phyloP scores from a whole-genome alignment of 1,140 invertebrate genomes.

The Tetramorium alpestre region DNA sequence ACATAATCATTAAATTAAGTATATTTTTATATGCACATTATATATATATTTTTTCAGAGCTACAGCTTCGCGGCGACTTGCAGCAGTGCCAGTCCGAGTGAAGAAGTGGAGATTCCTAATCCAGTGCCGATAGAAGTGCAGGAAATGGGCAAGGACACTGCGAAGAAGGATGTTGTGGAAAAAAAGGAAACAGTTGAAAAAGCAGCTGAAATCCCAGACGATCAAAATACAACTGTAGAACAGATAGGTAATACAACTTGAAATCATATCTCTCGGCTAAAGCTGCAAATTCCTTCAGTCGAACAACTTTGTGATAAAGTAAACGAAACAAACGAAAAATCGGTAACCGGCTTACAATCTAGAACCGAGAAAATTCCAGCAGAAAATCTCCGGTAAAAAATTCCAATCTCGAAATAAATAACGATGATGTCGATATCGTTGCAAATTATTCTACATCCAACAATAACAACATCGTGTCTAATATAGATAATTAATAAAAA shows the following conservation, averaged over 20 bases:
- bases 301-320: neutral
- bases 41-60: constrained; percentile 69
- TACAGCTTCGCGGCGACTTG: constrained; percentile 78
- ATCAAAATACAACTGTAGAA: constrained; percentile 22
- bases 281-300: neutral
- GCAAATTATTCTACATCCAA: neutral
- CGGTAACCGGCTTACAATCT: neutral
- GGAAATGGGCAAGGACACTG: constrained; percentile 16
- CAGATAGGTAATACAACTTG: constrained; percentile 17
- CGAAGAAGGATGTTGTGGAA: neutral
- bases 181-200: neutral
- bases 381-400: constrained; percentile 25
- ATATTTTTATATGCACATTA: neutral
- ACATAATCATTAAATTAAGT: neutral
- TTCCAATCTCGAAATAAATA: constrained; percentile 31
- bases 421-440: constrained; percentile 3
- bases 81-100: constrained; percentile 74
- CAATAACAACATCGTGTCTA: neutral
- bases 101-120: constrained; percentile 69
- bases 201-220: neutral
- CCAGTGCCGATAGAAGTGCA: constrained; percentile 66
- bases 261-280: neutral
- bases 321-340: neutral
- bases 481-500: constrained; percentile 16
- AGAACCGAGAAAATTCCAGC: constrained; percentile 10